phyloP scores from a whole-genome alignment of 2,113 vertebrate genomes.

The Proteles cristata region DNA sequence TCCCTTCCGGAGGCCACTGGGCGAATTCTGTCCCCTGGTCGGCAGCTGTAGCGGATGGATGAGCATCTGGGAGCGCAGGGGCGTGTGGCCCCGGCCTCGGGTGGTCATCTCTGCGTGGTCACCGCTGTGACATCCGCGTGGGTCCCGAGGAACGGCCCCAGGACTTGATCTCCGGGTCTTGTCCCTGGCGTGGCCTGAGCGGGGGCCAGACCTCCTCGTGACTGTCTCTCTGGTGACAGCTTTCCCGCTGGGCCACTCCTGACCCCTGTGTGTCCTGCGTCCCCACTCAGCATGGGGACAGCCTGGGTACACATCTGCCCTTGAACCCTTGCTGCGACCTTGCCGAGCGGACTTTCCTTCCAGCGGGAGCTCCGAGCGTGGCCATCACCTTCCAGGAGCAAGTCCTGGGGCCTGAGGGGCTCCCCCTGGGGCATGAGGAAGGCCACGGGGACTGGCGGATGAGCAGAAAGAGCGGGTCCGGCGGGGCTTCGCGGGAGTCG shows the following conservation, averaged over 20 bases:
- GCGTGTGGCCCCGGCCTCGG: accelerated
- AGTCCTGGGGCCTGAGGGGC: accelerated
- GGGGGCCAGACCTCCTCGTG: not conserved
- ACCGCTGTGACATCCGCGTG: not conserved
- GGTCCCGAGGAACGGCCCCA: accelerated
- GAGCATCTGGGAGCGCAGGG: accelerated
- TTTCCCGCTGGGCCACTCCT: not conserved
- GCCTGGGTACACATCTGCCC: not conserved
- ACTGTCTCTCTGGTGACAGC: not conserved
- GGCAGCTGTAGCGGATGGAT: not conserved
- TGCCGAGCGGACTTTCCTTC: not conserved
- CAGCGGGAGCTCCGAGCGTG: not conserved
- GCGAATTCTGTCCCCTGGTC: accelerated
- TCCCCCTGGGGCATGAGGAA: not conserved
- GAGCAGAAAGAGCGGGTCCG: not conserved
- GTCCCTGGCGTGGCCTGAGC: not conserved
- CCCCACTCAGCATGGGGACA: not conserved
- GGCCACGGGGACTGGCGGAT: accelerated
- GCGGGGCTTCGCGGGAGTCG: not conserved
- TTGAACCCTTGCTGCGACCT: accelerated
- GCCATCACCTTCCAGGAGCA: accelerated
- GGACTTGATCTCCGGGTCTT: not conserved
- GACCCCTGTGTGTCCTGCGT: not conserved
- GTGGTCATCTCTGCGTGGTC: accelerated
- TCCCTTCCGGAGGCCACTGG: not conserved